Conservation (phyloP, 2,797 vertebrate genomes). For the Masticophis lateralis region DNA sequence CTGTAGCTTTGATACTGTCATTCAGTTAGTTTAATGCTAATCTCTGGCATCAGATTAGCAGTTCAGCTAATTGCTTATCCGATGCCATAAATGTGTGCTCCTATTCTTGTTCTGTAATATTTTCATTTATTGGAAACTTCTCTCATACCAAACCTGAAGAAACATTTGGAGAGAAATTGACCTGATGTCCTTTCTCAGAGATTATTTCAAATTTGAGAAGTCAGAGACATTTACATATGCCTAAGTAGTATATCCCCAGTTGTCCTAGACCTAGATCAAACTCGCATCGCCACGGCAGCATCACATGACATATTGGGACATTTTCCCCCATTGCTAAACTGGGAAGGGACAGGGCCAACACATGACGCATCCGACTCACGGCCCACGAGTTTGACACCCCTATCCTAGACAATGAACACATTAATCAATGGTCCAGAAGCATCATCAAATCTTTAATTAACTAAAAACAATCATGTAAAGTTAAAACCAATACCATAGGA, state of each 20-base stretch:
- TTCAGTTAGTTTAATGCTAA: neutral
- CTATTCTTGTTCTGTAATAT: neutral
- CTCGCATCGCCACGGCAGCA: too few relatives aligned
- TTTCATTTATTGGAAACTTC: neutral
- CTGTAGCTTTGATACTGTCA: neutral
- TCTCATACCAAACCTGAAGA: neutral
- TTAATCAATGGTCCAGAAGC: neutral
- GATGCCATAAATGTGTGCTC: neutral
- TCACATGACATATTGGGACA: too few relatives aligned
- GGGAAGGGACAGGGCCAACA: too few relatives aligned
- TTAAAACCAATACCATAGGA: neutral
- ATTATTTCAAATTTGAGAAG: neutral
- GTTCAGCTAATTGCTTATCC: neutral
- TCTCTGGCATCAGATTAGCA: neutral
- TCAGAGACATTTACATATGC: neutral
- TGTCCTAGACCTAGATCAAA: neutral
- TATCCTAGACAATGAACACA: neutral
- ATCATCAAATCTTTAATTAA: neutral
- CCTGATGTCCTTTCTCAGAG: neutral
- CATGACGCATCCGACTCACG: too few relatives aligned
- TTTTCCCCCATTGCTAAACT: too few relatives aligned
- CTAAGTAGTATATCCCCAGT: neutral
- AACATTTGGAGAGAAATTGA: neutral
- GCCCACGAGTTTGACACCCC: too few relatives aligned
- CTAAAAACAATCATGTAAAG: neutral